phyloP scores from a whole-genome alignment of 1,140 invertebrate genomes.

The Drosophila murphyi region DNA sequence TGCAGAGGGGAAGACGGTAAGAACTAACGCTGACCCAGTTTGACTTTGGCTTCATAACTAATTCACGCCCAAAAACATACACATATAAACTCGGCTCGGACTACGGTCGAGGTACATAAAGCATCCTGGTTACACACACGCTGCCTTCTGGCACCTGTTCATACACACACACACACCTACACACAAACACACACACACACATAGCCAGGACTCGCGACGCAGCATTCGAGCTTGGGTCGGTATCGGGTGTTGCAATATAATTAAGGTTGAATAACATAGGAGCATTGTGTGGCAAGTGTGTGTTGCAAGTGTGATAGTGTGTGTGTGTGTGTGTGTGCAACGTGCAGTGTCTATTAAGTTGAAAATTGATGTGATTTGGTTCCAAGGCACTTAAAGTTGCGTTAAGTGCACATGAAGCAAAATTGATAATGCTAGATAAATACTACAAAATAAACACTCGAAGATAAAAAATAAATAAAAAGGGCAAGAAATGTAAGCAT shows the following conservation, averaged over 20 bases:
- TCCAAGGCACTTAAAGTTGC: slow-evolving; percentile 42
- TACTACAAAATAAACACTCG: slow-evolving; percentile 10
- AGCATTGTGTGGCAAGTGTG: slow-evolving; percentile 45
- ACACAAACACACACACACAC: neutral
- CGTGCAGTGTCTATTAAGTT: slow-evolving; percentile 63
- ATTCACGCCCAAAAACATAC: slow-evolving; percentile 65
- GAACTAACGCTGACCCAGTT: slow-evolving; percentile 74
- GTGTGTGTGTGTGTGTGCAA: slow-evolving; percentile 5
- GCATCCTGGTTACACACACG: slow-evolving; percentile 75
- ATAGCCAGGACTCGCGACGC: slow-evolving; percentile 27
- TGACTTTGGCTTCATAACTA: slow-evolving; percentile 83
- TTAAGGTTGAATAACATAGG: slow-evolving; percentile 78
- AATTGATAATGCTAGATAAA: slow-evolving; percentile 35
- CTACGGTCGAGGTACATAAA: slow-evolving; percentile 68
- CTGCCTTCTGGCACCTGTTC: slow-evolving; percentile 72
- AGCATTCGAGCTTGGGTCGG: slow-evolving; percentile 44
- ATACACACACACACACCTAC: slow-evolving; percentile 21
- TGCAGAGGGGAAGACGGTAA: slow-evolving; percentile 38
- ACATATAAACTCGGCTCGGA: slow-evolving; percentile 16
- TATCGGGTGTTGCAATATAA: slow-evolving; percentile 78
- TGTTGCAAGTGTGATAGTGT: neutral
- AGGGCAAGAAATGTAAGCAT: slow-evolving; percentile 15
- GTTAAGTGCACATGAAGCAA: slow-evolving; percentile 5
- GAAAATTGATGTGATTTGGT: slow-evolving; percentile 75
- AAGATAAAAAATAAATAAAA: slow-evolving; percentile 17